Evolutionary conservation across 2,113 vertebrate species (phyloP).

Genomic region (Macroglossus sobrinus): DNA sequence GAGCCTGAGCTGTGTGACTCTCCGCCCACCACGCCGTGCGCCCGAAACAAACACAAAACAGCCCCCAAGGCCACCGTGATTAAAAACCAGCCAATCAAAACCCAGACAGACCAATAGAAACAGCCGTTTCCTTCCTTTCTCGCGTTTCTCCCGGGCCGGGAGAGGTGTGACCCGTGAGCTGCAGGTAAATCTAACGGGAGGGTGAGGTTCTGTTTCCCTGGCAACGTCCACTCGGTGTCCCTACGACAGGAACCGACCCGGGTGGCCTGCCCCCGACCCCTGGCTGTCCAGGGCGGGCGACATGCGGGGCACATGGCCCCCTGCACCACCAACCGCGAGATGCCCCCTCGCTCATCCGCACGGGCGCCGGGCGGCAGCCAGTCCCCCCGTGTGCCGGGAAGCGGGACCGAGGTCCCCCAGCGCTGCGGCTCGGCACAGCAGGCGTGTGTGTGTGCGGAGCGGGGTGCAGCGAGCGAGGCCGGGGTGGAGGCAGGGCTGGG

Average conservation of each 20-base stretch:
- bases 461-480: not conserved
- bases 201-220: constrained; percentile 40
- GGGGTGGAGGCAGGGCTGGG: not conserved
- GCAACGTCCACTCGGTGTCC: constrained; percentile 26
- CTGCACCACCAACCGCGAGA: not conserved
- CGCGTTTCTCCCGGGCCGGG: not conserved
- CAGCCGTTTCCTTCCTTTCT: not conserved
- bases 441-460: too few species aligned
- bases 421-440: not conserved
- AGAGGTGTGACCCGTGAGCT: not conserved
- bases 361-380: not conserved
- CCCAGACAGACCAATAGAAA: too few species aligned
- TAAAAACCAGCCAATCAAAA: too few species aligned
- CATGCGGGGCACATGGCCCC: not conserved
- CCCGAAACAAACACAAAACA: too few species aligned
- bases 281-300: not conserved
- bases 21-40: too few species aligned
- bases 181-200: constrained; percentile 33
- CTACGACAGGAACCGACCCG: not conserved
- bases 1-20: too few species aligned
- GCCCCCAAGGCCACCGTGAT: too few species aligned
- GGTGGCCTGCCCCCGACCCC: not conserved
- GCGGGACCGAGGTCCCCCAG: not conserved
- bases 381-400: not conserved
- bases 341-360: not conserved